These are phyloP conservation scores for Microtus montanus DNA, from an alignment of 2,113 vertebrate genomes.

Conservation along the genomic window DNA sequence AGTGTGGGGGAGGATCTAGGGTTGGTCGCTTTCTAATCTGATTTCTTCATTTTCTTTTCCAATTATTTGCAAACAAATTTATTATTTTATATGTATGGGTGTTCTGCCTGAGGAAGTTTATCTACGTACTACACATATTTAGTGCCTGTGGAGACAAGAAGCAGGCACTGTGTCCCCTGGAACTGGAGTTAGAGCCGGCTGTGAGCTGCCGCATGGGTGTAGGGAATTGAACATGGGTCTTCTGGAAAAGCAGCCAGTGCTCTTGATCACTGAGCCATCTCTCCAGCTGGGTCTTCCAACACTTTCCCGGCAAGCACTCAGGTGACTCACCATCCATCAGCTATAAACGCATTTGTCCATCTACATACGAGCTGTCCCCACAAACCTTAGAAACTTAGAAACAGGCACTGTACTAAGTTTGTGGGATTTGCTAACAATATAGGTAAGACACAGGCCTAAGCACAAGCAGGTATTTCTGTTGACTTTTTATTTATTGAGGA, in stretches of 20 bases:
- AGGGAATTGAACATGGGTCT: neutral
- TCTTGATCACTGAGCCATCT: neutral
- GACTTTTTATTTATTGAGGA: constrained; percentile 17
- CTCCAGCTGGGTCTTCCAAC: neutral
- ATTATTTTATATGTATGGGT: neutral
- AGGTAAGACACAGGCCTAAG: constrained; percentile 25
- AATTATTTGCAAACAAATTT: neutral
- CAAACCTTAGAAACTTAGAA: constrained; percentile 69
- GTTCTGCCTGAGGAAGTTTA: neutral
- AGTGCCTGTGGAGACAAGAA: neutral
- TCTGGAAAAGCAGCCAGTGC: neutral
- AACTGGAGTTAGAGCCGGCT: neutral
- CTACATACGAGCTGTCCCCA: constrained; percentile 81
- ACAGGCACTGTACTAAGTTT: constrained; percentile 76
- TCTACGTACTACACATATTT: too few species aligned
- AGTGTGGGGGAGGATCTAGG: neutral
- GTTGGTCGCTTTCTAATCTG: neutral
- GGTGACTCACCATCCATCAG: constrained; percentile 34
- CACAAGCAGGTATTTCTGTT: constrained; percentile 39
- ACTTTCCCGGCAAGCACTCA: constrained; percentile 18
- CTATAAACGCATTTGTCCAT: constrained; percentile 79
- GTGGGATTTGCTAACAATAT: constrained; percentile 65
- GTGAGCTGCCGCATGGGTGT: neutral
- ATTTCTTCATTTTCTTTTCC: constrained; percentile 7
- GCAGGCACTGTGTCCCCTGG: neutral